Percentiles rank a stretch among this genome's conserved stretches.
phyloP scores from a whole-genome alignment of 64 coral and sea anemone species.

The Exaiptasia diaphana region DNA sequence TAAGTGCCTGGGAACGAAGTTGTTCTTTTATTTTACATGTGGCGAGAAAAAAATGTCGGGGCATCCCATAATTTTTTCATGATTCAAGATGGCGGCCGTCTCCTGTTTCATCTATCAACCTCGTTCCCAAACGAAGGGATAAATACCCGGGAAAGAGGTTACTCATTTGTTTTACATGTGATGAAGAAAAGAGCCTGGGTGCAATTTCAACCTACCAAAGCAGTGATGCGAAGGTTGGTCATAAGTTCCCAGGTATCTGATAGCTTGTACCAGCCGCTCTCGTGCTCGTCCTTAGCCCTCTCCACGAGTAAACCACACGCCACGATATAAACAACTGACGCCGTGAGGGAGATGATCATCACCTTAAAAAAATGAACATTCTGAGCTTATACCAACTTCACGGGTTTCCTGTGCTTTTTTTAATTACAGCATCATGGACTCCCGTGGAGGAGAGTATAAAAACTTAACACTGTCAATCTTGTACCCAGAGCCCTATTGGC shows the following conservation, averaged over 20 bases:
- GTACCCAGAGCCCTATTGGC: no score
- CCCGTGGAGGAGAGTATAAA: no score
- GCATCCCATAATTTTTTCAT: no score
- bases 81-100: no score
- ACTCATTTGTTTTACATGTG: background rate
- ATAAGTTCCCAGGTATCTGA: background rate
- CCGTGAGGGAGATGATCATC: background rate
- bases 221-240: background rate
- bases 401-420: no score
- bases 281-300: background rate
- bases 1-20: no score
- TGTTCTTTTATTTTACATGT: no score
- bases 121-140: background rate
- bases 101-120: background rate
- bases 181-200: no score
- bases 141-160: background rate
- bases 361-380: conserved; percentile 5
- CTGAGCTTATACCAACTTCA: no score
- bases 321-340: background rate
- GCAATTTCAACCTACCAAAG: conserved; percentile 10
- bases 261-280: background rate
- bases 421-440: no score
- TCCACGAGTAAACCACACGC: background rate
- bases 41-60: no score
- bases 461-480: no score